These are phyloP conservation scores for Linurgus olivaceus DNA, from an alignment of 2,797 vertebrate genomes.

Conservation along the genomic window DNA sequence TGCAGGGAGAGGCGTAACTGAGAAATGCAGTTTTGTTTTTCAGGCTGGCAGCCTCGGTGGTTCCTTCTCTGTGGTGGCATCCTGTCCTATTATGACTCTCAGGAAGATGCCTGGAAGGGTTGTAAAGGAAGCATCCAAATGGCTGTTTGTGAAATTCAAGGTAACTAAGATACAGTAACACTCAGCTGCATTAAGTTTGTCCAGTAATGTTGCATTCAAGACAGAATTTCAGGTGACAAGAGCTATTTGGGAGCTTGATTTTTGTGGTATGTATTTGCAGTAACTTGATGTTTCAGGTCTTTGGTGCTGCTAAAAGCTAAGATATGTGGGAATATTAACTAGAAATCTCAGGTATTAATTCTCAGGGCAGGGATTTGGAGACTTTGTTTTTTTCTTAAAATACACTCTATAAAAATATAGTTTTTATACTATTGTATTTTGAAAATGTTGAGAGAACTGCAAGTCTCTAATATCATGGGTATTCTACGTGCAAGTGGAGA, in stretches of 20 bases:
- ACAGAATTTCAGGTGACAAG: neutral
- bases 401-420: neutral
- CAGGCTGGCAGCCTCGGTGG: conserved; percentile 99
- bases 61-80: conserved; percentile 96
- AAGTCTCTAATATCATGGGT: neutral
- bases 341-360: too few relatives aligned
- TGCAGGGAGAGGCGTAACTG: neutral
- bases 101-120: conserved; percentile 98
- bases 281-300: neutral
- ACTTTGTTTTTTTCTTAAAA: too few relatives aligned
- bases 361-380: too few relatives aligned
- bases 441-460: neutral
- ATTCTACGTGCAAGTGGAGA: neutral
- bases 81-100: conserved; percentile 96
- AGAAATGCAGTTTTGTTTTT: conserved; percentile 35
- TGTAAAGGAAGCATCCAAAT: conserved; percentile 99
- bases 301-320: too few relatives aligned
- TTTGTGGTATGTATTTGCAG: neutral
- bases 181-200: neutral
- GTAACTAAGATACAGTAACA: conserved; percentile 67
- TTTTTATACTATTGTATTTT: neutral
- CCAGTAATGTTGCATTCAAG: neutral
- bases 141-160: conserved; percentile 99
- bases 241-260: neutral
- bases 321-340: too few relatives aligned